Base-by-base conservation (phyloP, 1,140 invertebrate genomes). In the Akabosia matsudoensis region DNA sequence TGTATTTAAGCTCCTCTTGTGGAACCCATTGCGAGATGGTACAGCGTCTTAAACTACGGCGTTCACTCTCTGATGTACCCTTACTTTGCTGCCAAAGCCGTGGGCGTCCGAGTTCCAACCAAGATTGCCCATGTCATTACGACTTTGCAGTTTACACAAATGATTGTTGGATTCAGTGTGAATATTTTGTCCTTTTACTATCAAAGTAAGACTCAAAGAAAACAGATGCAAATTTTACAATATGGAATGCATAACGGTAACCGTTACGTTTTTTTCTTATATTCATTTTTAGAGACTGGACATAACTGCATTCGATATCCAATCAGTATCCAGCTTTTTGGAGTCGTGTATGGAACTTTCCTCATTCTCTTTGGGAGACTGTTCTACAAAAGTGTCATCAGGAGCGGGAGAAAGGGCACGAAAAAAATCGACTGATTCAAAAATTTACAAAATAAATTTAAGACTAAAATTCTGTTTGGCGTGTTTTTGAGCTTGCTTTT, bases 61-160 rank as follows among this genome's bases (percentile, higher is more conserved):
- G 76, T 75, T 34, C 73, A 78, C 33, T 70, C 72, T 7, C 61
- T 67, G 7, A 67, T 67, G 61, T 67, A 67, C 31, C 61, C 61
- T 30, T 67, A 67, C 28, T 67, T 67, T 31, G 61, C 61, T 52
- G 3, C n/a, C 2, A 33, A 31, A 14, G 94, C 96, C 67, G 91
- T 97, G 88, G 90, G 92, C 64, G 92, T 94, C 83, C 89, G 88
- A 80, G 90, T 96, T 51, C 96, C 96, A 16, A 88, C 91, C 75
- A 89, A 88, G 81, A 89, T 98, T 64, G 91, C 94, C 45, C 97
- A 98, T 91, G 85, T 92, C 72, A 97, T 99, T 81, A 99, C 97
- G 7, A 88, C 90, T 10, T 87, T 96, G 45, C 97, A 99, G 84
- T 88, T 98, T 4, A 86, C 90, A 0, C 97, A 99, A 87, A 99